A percentile compares a stretch with the other conserved stretches of the same genome.
Conservation (phyloP, 1,140 invertebrate species). For the Planococcus citri region DNA sequence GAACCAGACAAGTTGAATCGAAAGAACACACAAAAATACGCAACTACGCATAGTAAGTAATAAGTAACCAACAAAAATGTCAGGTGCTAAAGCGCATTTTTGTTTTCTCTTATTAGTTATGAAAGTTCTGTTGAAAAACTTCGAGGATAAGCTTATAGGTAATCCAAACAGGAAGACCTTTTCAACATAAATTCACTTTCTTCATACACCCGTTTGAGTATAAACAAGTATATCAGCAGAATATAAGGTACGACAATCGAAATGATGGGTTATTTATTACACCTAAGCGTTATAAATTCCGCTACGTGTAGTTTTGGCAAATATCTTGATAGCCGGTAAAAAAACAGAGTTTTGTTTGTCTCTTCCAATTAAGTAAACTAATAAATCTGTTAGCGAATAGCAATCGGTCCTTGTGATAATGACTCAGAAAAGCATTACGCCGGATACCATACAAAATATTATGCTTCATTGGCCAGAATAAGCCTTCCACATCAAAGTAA, state of each 20-base stretch:
- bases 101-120: too few relatives aligned
- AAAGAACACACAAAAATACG: too few relatives aligned
- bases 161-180: too few relatives aligned
- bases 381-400: conserved; percentile 9
- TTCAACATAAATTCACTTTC: too few relatives aligned
- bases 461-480: conserved; percentile 12
- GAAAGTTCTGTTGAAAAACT: too few relatives aligned
- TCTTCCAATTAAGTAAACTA: conserved; percentile 11
- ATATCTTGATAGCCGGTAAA: neutral
- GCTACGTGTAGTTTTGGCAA: neutral
- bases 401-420: conserved; percentile 11
- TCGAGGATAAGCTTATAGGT: too few relatives aligned
- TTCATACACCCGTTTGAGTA: too few relatives aligned
- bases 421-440: conserved; percentile 6
- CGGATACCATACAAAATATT: conserved; percentile 15
- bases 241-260: neutral
- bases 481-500: conserved; percentile 19
- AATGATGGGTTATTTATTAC: conserved; percentile 2
- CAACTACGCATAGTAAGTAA: too few relatives aligned
- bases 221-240: too few relatives aligned
- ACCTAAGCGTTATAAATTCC: neutral
- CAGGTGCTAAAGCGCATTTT: too few relatives aligned
- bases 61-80: too few relatives aligned
- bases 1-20: too few relatives aligned
- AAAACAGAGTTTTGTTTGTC: conserved; percentile 10